These are phyloP conservation scores for Chloroceryle aenea DNA, from an alignment of 2,113 vertebrate species.

Conservation along the genomic window DNA sequence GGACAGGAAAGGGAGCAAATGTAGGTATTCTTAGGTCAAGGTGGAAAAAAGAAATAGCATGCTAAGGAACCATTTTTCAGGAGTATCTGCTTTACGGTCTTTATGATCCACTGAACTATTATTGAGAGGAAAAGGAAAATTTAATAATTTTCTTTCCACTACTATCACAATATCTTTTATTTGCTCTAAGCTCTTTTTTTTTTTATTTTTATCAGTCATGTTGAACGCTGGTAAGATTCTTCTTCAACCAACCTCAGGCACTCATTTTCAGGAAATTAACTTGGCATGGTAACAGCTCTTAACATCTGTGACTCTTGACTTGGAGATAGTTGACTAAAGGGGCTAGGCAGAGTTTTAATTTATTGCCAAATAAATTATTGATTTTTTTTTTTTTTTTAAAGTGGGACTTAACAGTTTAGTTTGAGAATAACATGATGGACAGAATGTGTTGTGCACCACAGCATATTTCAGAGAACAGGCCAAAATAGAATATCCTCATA, in stretches of 20 bases:
- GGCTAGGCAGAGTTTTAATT: slow-evolving; percentile 5
- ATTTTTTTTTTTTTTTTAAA: not conserved
- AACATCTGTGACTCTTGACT: slow-evolving; percentile 59
- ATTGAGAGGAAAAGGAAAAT: not conserved
- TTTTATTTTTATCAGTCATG: not conserved
- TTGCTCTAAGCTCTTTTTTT: not conserved
- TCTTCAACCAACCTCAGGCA: slow-evolving; percentile 41
- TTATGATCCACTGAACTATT: not conserved
- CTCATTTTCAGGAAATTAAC: slow-evolving; percentile 64
- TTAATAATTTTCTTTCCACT: not conserved
- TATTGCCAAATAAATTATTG: slow-evolving; percentile 6
- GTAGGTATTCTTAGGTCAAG: not conserved
- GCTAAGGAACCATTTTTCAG: not conserved
- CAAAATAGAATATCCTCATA: not conserved
- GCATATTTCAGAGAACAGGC: not conserved
- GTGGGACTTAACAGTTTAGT: not conserved
- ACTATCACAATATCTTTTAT: not conserved
- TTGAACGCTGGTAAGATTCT: not conserved
- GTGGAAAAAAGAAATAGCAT: not conserved
- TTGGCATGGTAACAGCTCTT: slow-evolving; percentile 32
- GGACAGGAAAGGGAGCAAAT: not conserved
- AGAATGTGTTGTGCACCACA: not conserved
- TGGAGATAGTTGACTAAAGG: slow-evolving; percentile 27
- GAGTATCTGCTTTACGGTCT: not conserved
- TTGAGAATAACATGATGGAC: not conserved